Conservation (phyloP, 2,888 invertebrate species). For the Balanococcus diminutus region DNA sequence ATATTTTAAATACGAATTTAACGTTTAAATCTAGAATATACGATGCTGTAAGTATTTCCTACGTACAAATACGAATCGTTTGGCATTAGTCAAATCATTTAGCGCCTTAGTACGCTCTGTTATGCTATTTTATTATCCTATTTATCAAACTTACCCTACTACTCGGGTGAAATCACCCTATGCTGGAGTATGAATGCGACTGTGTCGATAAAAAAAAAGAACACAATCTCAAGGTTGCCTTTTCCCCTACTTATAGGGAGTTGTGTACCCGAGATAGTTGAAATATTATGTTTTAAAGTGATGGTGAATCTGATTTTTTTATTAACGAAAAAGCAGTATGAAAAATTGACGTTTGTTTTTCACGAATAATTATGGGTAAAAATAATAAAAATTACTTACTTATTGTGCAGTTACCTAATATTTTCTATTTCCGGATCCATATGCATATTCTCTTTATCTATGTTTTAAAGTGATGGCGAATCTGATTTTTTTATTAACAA, state of each 20-base stretch:
- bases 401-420: too few species aligned
- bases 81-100: neutral
- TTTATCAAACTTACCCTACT: neutral
- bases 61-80: neutral
- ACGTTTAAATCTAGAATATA: neutral
- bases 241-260: neutral
- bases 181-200: neutral
- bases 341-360: neutral
- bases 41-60: neutral
- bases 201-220: neutral
- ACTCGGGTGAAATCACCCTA: neutral
- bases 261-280: neutral
- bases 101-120: conserved; percentile 13
- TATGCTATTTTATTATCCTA: conserved; percentile 20
- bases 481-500: neutral
- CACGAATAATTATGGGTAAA: neutral
- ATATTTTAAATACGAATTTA: neutral
- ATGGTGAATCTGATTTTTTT: neutral
- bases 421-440: too few species aligned
- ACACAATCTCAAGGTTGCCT: neutral
- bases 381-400: too few species aligned
- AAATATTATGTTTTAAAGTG: neutral
- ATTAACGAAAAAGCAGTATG: neutral
- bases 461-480: neutral
- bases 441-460: too few species aligned